Conservation (phyloP, 1,140 invertebrate genomes). For the Eumaeus atala region DNA sequence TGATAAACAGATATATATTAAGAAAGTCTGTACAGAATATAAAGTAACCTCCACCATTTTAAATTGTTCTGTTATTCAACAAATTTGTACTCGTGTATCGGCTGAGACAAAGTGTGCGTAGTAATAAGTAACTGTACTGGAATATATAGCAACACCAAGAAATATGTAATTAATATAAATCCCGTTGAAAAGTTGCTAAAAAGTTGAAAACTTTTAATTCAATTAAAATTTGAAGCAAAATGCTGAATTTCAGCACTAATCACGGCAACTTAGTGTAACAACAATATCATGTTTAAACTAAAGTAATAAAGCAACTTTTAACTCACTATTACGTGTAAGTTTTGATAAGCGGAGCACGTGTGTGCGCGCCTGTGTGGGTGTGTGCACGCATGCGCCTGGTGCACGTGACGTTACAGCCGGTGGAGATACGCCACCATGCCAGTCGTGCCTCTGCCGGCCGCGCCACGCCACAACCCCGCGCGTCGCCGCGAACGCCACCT, state of each 20-base stretch:
- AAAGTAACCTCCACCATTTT: too few species aligned
- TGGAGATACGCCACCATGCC: slow-evolving; percentile 31
- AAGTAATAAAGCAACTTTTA: slow-evolving; percentile 47
- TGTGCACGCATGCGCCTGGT: slow-evolving; percentile 31
- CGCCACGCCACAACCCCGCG: slow-evolving; percentile 33
- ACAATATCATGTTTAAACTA: slow-evolving; percentile 33
- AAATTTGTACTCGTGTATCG: too few species aligned
- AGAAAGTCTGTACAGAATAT: too few species aligned
- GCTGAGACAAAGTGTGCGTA: too few species aligned
- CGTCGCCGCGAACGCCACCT: slow-evolving; percentile 34
- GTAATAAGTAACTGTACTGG: too few species aligned
- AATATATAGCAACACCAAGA: too few species aligned
- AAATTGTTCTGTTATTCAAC: too few species aligned
- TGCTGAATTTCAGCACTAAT: slow-evolving; percentile 10
- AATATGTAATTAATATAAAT: not conserved
- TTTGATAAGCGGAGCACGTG: slow-evolving; percentile 27
- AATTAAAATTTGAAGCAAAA: slow-evolving; percentile 10
- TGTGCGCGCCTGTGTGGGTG: slow-evolving; percentile 27
- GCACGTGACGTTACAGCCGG: slow-evolving; percentile 26
- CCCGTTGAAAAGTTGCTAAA: not conserved
- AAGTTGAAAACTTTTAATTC: slow-evolving; percentile 9
- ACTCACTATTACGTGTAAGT: slow-evolving; percentile 30
- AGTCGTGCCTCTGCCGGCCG: slow-evolving; percentile 49
- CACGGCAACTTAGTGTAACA: slow-evolving; percentile 23
- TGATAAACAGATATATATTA: too few species aligned